Base-by-base conservation (phyloP, 2,888 invertebrate genomes). In the Mythimna albipuncta region DNA sequence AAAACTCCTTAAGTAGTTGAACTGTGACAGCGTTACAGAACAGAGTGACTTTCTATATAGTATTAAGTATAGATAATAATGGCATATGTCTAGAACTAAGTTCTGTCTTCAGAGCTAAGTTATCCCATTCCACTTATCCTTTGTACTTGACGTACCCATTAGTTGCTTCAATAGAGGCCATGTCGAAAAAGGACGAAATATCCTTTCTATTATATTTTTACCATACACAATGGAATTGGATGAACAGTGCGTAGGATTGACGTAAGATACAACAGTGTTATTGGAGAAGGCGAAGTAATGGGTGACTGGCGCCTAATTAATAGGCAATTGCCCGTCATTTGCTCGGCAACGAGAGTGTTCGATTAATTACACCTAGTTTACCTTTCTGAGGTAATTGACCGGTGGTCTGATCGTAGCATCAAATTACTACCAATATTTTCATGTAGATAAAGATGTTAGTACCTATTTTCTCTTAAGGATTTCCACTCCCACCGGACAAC, bases 281-380 rank as follows among this genome's bases (percentile, higher is more conserved):
- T 68, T 47, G 10, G 78, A 82, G 67, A 79, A 21, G 77, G 35
- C 10, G 50, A 6, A 11, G 54, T 79, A 77, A 82, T 79, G 64
- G 82, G 10, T 52, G 57, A 13, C 58, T 63, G 57, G 26, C 54
- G 47, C 21, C 57, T 79, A 82, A 82, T 77, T 82, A 68, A 38
- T 16, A 35, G 32, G 19, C 47, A 16, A 65, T 57, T 57, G 64
- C 4, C 66, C 3, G 32, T 57, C 64, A 69, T 69, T 77, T 68
- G 52, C 44, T 65, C 21, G 11, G 64, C 54, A 64, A 65, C 52
- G n/a, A 61, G 55, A 57, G 54, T 65, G 64, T 68, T 68, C 72
- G 35, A 65, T 71, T 82, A 82, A 71, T 77, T 61, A 77, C 70
- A 62, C 35, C 41, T 63, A 35, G 50, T 61, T 75, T 76, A 81